These are phyloP conservation scores for Haliaeetus leucogaster DNA, from an alignment of 2,113 vertebrate species.

Conservation along the genomic window DNA sequence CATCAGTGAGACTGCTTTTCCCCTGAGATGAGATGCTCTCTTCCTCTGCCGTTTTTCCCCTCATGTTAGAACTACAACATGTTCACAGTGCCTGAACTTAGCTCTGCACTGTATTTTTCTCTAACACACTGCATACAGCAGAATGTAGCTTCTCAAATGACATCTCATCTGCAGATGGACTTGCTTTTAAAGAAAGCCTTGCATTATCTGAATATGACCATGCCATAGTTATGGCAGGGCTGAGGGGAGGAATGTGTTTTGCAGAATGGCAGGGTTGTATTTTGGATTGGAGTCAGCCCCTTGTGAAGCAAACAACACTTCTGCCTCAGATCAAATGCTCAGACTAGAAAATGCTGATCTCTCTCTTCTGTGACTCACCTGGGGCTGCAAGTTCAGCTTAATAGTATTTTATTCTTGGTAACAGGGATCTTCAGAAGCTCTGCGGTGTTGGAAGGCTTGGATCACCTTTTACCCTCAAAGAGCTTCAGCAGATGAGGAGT, in stretches of 20 bases:
- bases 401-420: not conserved
- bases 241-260: not conserved
- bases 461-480: not conserved
- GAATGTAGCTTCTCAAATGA: not conserved
- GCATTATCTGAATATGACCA: not conserved
- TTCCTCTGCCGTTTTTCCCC: not conserved
- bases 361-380: not conserved
- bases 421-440: not conserved
- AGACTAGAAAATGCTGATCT: not conserved
- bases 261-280: not conserved
- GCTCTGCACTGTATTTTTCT: not conserved
- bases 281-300: not conserved
- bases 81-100: not conserved
- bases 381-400: not conserved
- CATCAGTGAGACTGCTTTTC: not conserved
- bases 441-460: not conserved
- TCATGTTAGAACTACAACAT: not conserved
- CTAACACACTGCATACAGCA: not conserved
- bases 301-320: rapidly evolving
- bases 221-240: not conserved
- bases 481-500: not conserved
- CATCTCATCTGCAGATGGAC: not conserved
- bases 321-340: not conserved
- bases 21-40: not conserved
- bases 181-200: not conserved